phyloP scores from a whole-genome alignment of 64 coral and sea anemone genomes.

The Dendrophyllia cribrosa region DNA sequence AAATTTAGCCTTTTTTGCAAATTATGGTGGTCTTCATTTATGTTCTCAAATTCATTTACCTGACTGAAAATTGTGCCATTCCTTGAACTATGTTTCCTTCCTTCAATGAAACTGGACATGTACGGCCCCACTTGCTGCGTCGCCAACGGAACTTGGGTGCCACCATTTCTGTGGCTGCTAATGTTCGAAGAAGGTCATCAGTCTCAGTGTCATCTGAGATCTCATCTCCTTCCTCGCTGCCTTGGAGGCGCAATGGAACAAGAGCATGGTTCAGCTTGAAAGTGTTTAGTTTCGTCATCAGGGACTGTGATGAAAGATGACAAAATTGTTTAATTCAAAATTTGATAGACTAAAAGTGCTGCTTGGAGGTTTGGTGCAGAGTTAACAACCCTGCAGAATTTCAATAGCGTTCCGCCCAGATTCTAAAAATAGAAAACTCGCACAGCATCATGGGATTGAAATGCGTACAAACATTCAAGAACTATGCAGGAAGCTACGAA shows the following conservation, averaged over 20 bases:
- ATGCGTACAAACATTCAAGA: too few species aligned
- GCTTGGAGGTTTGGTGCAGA: too few species aligned
- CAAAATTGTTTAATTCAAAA: background rate
- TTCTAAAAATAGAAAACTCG: too few species aligned
- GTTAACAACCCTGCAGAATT: too few species aligned
- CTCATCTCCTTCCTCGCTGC: conserved; percentile 86
- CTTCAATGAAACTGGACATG: conserved; percentile 89
- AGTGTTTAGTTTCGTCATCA: conserved; percentile 97
- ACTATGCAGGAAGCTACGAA: too few species aligned
- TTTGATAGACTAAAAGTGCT: background rate
- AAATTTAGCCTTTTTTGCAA: background rate
- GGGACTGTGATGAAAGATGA: conserved; percentile 34
- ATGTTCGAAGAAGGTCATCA: conserved; percentile 90
- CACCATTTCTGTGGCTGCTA: conserved; percentile 89
- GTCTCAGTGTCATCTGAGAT: conserved; percentile 90
- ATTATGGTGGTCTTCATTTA: background rate
- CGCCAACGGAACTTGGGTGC: conserved; percentile 97
- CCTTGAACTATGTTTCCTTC: conserved; percentile 86
- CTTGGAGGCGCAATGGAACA: conserved; percentile 81
- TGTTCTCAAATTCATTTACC: conserved; percentile 41
- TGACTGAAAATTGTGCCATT: conserved; percentile 80
- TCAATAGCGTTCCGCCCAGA: too few species aligned
- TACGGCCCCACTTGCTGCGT: conserved; percentile 84
- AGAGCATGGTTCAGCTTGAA: conserved; percentile 90
- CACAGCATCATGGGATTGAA: too few species aligned